Conservation (phyloP, 2,113 vertebrate genomes). For the Apus apus region DNA sequence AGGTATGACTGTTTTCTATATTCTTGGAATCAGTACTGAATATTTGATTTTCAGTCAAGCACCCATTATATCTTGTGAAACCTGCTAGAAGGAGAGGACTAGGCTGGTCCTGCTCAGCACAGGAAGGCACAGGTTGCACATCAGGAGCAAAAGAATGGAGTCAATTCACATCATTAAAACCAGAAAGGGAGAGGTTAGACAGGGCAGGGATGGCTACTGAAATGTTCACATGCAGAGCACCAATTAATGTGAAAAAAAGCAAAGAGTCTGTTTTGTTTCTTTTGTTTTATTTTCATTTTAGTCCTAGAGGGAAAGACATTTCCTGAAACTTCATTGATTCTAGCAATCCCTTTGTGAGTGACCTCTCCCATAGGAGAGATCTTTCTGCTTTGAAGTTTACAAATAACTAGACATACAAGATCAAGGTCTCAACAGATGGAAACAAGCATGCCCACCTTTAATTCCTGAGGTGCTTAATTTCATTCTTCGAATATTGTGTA, state of each 20-base stretch:
- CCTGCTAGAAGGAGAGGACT: not conserved
- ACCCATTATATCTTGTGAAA: not conserved
- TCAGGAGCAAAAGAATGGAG: not conserved
- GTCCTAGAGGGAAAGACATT: not conserved
- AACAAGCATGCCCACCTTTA: not conserved
- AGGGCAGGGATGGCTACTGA: not conserved
- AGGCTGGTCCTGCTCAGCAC: not conserved
- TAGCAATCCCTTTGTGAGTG: not conserved
- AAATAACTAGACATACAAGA: not conserved
- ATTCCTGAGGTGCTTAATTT: not conserved
- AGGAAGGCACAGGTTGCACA: not conserved
- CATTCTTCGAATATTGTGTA: not conserved
- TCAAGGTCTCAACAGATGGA: not conserved
- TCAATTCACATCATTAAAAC: not conserved
- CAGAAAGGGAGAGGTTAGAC: not conserved
- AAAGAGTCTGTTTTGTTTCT: not conserved
- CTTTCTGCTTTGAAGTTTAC: not conserved
- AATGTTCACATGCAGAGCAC: not conserved
- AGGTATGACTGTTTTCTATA: not conserved
- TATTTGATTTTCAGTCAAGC: not conserved
- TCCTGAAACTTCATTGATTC: not conserved
- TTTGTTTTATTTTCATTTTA: not conserved
- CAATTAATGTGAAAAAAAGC: not conserved
- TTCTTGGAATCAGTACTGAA: not conserved
- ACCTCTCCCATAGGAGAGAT: not conserved